A percentile compares a stretch with the other conserved stretches of the same genome.
Conservation (phyloP, 2,113 vertebrate species). For the Tor tambroides region DNA sequence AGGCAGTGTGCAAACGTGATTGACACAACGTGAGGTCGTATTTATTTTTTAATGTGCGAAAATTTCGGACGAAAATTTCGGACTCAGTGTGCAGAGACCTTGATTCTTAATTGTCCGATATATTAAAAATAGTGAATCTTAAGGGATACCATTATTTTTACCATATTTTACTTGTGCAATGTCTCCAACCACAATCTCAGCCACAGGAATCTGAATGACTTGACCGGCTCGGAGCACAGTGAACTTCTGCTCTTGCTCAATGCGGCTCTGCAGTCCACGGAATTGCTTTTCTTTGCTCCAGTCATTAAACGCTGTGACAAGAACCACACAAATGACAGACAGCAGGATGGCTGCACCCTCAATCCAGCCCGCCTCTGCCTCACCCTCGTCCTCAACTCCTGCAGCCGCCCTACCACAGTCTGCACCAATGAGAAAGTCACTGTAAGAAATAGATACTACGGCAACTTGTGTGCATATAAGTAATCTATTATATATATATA, state of each 20-base stretch:
- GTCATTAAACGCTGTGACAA: conserved; percentile 94
- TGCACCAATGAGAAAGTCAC: conserved; percentile 54
- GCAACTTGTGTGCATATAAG: background rate
- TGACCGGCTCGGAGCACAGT: conserved; percentile 80
- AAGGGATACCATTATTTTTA: conserved; percentile 66
- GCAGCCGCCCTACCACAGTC: conserved; percentile 79
- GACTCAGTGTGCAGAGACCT: too few relatives aligned
- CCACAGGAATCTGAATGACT: conserved; percentile 82
- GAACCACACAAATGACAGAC: conserved; percentile 86
- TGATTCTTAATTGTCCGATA: background rate
- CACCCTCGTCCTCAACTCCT: conserved; percentile 77
- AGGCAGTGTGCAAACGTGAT: too few relatives aligned
- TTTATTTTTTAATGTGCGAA: too few relatives aligned
- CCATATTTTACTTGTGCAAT: conserved; percentile 92
- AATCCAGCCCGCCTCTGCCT: conserved; percentile 88
- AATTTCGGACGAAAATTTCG: too few relatives aligned
- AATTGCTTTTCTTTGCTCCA: conserved; percentile 97
- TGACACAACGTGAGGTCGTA: too few relatives aligned
- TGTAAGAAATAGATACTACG: background rate
- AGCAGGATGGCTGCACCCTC: conserved; percentile 85
- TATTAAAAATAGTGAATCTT: background rate
- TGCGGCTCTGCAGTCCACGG: conserved; percentile 89
- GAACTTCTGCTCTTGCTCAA: conserved; percentile 87
- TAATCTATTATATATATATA: background rate
- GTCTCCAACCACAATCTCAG: conserved; percentile 87